Conservation (phyloP, 2,797 vertebrate species). For the Xenentodon cancila region DNA sequence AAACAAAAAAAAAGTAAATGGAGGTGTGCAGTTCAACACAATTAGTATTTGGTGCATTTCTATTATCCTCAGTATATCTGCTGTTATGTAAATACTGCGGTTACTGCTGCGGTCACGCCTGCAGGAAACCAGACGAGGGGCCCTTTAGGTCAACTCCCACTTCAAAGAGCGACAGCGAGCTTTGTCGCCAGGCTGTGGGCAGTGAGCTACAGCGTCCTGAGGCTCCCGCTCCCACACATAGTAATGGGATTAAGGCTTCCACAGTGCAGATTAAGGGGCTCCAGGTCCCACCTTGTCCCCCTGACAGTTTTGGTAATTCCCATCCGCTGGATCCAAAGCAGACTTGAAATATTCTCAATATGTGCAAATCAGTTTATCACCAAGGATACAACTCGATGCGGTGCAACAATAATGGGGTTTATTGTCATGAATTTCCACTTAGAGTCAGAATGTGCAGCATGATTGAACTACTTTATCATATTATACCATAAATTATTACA, state of each 20-base stretch:
- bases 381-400: background rate
- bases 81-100: conserved; percentile 24
- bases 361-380: background rate
- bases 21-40: conserved; percentile 4
- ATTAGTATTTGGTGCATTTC: background rate
- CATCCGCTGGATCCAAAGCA: conserved; percentile 40
- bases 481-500: no score
- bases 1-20: background rate
- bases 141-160: conserved; percentile 59
- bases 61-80: conserved; percentile 18
- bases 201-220: conserved; percentile 62
- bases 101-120: conserved; percentile 34
- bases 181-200: conserved; percentile 55
- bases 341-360: conserved; percentile 37
- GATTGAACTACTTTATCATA: no score
- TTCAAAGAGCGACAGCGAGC: conserved; percentile 59
- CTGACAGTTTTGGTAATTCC: conserved; percentile 55
- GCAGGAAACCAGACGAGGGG: conserved; percentile 45
- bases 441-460: no score
- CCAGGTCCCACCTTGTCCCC: conserved; percentile 52
- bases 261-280: conserved; percentile 73
- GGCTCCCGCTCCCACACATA: conserved; percentile 53
- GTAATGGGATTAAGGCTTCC: conserved; percentile 74
- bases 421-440: no score
- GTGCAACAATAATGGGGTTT: background rate